Evolutionary conservation across 2,113 vertebrate species (phyloP), one percentile per base, ranked within the genome.

Genomic region (Menidia beryllina): DNA sequence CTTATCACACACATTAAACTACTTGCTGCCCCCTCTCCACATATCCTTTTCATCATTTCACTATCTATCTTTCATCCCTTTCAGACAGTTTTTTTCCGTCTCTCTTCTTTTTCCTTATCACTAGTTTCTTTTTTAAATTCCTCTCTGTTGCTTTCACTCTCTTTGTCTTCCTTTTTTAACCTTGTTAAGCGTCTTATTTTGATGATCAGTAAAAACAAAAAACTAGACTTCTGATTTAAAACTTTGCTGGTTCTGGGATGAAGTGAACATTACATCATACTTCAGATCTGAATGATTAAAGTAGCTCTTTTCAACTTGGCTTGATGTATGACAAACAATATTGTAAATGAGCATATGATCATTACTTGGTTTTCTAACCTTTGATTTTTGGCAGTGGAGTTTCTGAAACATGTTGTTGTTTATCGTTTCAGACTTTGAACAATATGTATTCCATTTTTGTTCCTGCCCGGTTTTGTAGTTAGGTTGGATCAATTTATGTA

Each of bases 1-100:
- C 78, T 69, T 83, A 66, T 83, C 75, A 56, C 23, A 56, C 26
- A 67, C 58, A 71, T 55, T 80, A 72, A 59, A 66, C 82, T 62
- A n/a, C 51, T 50, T 13, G 17, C 50, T 39, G 20, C 1, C 76
- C 57, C 59, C 19, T 68, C 66, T 63, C 41, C 55, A 75, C 24
- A 11, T 75, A 56, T 66, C 56, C 72, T 79, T 59, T 75, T 59
- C 43, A 45, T 72, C 72, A 25, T 77, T 73, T 55, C 20, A 0
- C 55, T 68, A 59, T 75, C 80, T 62, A 63, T 60, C 51, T 24
- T 69, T 66, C 48, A 12, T 54, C 6, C 72, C 56, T 68, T 41
- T 67, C 47, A 27, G 51, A 59, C 64, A 27, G n/a, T n/a, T 66
- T 52, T 14, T 47, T 54, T 77, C 69, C 69, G 68, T 70, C 7